These are phyloP conservation scores for Strongylocentrotus purpuratus DNA, from an alignment of 35 echinoderm and acorn worm genomes.

Conservation along the genomic window DNA sequence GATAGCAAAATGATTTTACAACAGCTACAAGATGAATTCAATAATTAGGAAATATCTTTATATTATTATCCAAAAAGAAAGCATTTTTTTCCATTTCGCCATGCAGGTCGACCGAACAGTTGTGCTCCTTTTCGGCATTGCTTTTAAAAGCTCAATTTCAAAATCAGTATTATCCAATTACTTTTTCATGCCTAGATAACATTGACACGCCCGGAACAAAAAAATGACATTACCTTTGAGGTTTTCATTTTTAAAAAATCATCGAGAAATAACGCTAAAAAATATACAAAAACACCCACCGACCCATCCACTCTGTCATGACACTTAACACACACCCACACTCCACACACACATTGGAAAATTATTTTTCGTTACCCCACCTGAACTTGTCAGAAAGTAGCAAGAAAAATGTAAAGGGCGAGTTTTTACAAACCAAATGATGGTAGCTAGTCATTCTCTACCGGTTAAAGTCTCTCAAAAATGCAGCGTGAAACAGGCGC, in stretches of 20 bases:
- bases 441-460: background rate
- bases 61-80: no score
- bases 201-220: background rate
- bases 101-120: no score
- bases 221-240: background rate
- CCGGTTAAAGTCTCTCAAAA: no score
- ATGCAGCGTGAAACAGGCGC: no score
- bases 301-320: background rate
- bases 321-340: background rate
- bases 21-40: no score
- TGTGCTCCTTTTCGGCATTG: no score
- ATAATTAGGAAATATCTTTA: no score
- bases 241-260: background rate
- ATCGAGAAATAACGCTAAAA: background rate
- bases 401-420: background rate
- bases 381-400: background rate
- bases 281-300: background rate
- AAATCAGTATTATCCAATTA: background rate
- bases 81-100: no score
- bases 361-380: background rate
- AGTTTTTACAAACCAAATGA: background rate
- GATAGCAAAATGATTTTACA: no score
- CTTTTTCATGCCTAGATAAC: background rate
- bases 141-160: background rate
- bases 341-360: background rate